Evolutionary conservation across 2,113 vertebrate genomes (phyloP).

Genomic region (Numenius arquata): DNA sequence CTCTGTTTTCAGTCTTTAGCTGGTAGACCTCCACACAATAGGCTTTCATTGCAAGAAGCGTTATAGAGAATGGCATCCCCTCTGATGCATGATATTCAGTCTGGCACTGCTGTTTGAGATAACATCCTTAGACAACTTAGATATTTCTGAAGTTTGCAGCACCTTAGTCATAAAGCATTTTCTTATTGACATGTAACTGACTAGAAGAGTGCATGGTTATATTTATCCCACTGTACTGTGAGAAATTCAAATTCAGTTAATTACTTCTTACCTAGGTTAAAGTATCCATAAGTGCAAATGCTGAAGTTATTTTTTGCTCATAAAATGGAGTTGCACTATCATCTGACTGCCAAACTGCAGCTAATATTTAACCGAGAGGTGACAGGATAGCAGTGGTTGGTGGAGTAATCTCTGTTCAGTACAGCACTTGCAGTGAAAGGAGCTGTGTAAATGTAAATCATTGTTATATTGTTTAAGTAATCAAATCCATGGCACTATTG

Average conservation of each 20-base stretch:
- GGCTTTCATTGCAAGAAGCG: not conserved
- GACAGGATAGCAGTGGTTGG: not conserved
- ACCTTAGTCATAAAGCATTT: not conserved
- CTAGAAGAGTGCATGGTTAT: not conserved
- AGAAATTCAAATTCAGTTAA: not conserved
- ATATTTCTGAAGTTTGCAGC: not conserved
- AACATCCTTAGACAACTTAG: not conserved
- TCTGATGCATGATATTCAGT: not conserved
- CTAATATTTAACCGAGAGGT: not conserved
- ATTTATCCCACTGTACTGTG: not conserved
- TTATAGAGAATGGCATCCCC: too few species aligned
- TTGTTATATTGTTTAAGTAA: slow-evolving; percentile 29
- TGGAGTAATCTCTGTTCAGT: not conserved
- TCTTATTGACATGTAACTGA: not conserved
- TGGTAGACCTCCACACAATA: not conserved
- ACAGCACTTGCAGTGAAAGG: not conserved
- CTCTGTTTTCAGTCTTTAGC: not conserved
- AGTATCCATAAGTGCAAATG: not conserved
- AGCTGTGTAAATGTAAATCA: slow-evolving; percentile 18
- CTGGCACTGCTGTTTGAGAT: not conserved
- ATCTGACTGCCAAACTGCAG: not conserved
- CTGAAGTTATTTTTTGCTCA: not conserved
- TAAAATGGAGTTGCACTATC: not conserved
- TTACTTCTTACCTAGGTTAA: not conserved
- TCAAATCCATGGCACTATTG: not conserved